These are phyloP conservation scores for Microplitis mediator DNA, from an alignment of 1,140 invertebrate genomes.

Conservation along the genomic window DNA sequence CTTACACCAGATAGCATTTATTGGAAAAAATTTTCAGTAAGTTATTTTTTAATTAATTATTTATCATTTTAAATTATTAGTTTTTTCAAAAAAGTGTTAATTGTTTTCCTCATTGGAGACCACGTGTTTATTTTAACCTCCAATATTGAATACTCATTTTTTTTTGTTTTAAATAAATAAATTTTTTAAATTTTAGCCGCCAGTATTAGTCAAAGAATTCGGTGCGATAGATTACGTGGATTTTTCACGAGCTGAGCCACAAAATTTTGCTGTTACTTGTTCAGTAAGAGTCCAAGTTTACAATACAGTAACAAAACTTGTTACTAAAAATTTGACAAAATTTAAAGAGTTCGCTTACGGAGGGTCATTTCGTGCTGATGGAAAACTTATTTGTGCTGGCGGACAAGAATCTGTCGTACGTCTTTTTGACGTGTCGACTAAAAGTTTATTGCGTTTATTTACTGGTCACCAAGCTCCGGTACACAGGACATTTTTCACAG, in stretches of 20 bases:
- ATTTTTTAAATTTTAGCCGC: conserved; percentile 68
- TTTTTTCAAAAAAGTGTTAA: background rate
- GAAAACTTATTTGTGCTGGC: conserved; percentile 82
- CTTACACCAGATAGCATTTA: conserved; percentile 78
- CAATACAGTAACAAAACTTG: conserved; percentile 84
- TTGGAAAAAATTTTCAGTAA: conserved; percentile 84
- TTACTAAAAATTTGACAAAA: conserved; percentile 82
- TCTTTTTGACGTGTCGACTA: conserved; percentile 86
- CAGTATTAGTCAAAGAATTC: conserved; percentile 89
- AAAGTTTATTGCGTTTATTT: conserved; percentile 72
- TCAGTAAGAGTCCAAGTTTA: conserved; percentile 92
- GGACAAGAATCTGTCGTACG: conserved; percentile 86
- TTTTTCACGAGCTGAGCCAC: conserved; percentile 84
- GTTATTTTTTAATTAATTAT: conserved; percentile 38
- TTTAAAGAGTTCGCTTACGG: conserved; percentile 88
- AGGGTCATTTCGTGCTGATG: conserved; percentile 85
- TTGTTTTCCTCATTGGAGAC: background rate
- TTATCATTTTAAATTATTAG: background rate
- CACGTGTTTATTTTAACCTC: conserved; percentile 40
- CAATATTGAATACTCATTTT: background rate
- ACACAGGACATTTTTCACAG: conserved; percentile 83
- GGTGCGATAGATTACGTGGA: conserved; percentile 89
- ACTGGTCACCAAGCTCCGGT: conserved; percentile 67
- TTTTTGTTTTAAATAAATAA: background rate
- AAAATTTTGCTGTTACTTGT: conserved; percentile 90